Evolutionary conservation across 2,113 vertebrate species (phyloP).

Genomic region (Colossoma macropomum): DNA sequence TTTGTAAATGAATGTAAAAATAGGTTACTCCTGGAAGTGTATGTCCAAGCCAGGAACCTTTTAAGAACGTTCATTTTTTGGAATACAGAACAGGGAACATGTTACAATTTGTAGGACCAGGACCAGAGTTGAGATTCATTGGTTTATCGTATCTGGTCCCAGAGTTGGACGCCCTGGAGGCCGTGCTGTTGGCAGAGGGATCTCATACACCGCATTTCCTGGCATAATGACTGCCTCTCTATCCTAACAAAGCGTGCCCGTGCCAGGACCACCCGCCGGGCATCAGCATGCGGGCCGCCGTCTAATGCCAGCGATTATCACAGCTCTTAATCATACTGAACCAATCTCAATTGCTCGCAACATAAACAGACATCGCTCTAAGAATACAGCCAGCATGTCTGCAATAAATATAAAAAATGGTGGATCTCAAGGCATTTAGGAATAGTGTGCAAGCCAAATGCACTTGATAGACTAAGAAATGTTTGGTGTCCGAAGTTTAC

Average conservation of each 20-base stretch:
- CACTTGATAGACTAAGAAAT: too few species aligned
- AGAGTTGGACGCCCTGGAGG: conserved; percentile 6
- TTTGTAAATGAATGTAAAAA: too few species aligned
- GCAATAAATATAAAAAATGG: not conserved
- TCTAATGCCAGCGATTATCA: conserved; percentile 55
- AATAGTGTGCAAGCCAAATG: not conserved
- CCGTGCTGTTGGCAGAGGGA: conserved; percentile 27
- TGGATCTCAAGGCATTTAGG: not conserved
- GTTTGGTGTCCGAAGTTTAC: too few species aligned
- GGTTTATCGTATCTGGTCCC: conserved; percentile 42
- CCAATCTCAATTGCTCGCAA: conserved; percentile 38
- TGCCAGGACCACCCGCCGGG: conserved; percentile 52
- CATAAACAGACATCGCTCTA: conserved; percentile 5
- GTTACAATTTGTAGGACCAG: not conserved
- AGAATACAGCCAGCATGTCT: not conserved
- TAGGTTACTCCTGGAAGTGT: too few species aligned
- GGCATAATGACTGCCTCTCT: conserved; percentile 37
- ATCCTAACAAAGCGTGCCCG: conserved; percentile 22
- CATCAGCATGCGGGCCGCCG: conserved; percentile 32
- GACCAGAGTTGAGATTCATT: not conserved
- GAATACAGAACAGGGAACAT: too few species aligned
- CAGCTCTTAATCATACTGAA: conserved; percentile 44
- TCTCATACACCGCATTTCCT: conserved; percentile 37
- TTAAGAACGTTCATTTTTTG: too few species aligned
- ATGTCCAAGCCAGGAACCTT: too few species aligned